phyloP scores from a whole-genome alignment of 2,888 invertebrate genomes.

The Dugesia japonica region DNA sequence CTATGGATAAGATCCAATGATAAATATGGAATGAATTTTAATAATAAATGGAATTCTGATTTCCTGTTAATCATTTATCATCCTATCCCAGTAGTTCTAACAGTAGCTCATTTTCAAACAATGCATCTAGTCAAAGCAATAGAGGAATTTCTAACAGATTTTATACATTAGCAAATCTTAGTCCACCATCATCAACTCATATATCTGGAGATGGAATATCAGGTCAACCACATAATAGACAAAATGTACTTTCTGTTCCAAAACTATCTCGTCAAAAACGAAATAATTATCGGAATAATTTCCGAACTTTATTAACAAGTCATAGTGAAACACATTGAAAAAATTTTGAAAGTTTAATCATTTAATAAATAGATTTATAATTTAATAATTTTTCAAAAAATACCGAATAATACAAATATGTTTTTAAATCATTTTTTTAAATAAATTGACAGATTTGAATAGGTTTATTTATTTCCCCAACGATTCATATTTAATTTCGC shows the following conservation, averaged over 20 bases:
- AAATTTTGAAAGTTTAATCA: too few relatives aligned
- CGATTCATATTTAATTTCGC: too few relatives aligned
- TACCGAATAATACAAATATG: too few relatives aligned
- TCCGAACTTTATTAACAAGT: neutral
- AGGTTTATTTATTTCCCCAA: too few relatives aligned
- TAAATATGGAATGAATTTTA: neutral
- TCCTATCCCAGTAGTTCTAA: neutral
- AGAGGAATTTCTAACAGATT: neutral
- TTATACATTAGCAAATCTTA: neutral
- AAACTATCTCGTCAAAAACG: neutral
- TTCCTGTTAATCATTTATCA: neutral
- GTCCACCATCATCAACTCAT: neutral
- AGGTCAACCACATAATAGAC: neutral
- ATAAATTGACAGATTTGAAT: too few relatives aligned
- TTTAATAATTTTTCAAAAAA: too few relatives aligned
- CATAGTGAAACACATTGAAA: too few relatives aligned
- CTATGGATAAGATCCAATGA: too few relatives aligned
- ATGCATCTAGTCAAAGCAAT: neutral
- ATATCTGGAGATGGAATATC: neutral
- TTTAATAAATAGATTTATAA: too few relatives aligned
- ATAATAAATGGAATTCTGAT: neutral
- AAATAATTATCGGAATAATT: neutral
- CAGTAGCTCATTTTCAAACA: neutral
- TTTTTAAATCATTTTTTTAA: too few relatives aligned
- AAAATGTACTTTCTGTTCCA: neutral